Evolutionary conservation across 2,797 vertebrate species (phyloP).

Genomic region (Liasis olivaceus): DNA sequence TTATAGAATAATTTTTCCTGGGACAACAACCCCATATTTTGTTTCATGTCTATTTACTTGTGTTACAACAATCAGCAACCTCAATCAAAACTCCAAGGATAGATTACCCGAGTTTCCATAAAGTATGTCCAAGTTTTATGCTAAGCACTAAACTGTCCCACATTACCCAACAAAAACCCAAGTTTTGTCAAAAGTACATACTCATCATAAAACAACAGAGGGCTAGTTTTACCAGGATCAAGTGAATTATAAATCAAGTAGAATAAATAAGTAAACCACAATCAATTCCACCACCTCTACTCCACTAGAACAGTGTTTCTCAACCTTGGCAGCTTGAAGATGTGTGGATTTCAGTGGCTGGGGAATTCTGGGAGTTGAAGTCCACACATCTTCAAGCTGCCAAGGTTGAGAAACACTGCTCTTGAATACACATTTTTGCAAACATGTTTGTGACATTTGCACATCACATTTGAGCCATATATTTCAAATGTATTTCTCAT

Average conservation of each 20-base stretch:
- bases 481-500: constrained; percentile 16
- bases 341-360: too few relatives aligned
- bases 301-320: too few relatives aligned
- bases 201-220: too few relatives aligned
- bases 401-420: too few relatives aligned
- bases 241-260: too few relatives aligned
- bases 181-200: background rate
- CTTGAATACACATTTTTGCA: background rate
- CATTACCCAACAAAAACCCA: background rate
- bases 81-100: background rate
- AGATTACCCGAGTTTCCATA: background rate
- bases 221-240: too few relatives aligned
- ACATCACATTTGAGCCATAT: background rate
- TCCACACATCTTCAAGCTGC: too few relatives aligned
- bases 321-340: too few relatives aligned
- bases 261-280: background rate
- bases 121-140: background rate
- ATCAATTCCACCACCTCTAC: background rate
- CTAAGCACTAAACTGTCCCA: background rate
- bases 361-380: too few relatives aligned
- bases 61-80: background rate
- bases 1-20: background rate
- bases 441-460: background rate
- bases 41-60: background rate
- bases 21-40: background rate